Evolutionary conservation across 2,888 invertebrate genomes (phyloP).

Genomic region (Dryadula phaetusa): DNA sequence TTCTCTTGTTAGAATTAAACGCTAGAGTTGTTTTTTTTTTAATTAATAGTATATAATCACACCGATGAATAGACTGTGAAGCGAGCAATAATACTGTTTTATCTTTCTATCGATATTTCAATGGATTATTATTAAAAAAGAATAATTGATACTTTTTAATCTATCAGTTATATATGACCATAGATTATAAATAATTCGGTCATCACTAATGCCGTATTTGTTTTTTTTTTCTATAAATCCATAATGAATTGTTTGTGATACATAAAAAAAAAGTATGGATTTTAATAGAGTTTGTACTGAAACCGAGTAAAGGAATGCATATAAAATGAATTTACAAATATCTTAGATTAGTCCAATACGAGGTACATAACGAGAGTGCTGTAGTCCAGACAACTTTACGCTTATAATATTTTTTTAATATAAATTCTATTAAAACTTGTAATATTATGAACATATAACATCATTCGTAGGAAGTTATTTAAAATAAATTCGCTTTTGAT

Average conservation of each 20-base stretch:
- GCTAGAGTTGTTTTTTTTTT: slow-evolving; percentile 2
- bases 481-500: slow-evolving; percentile 8
- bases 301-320: slow-evolving; percentile 7
- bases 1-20: slow-evolving; percentile 1
- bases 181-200: background rate
- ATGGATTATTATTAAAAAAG: background rate
- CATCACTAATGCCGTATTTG: background rate
- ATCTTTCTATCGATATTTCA: background rate
- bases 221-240: slow-evolving; percentile 2
- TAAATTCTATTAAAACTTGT: slow-evolving; percentile 18
- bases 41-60: background rate
- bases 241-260: background rate
- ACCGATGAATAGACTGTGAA: slow-evolving; percentile 6
- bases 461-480: slow-evolving; percentile 1
- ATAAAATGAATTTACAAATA: slow-evolving; percentile 13
- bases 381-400: slow-evolving; percentile 17
- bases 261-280: background rate
- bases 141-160: background rate
- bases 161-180: background rate
- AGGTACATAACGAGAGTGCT: background rate
- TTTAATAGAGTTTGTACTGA: slow-evolving; percentile 13
- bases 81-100: slow-evolving; percentile 12
- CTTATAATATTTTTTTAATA: slow-evolving; percentile 15
- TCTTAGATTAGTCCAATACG: background rate
- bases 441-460: slow-evolving; percentile 1